phyloP scores from a whole-genome alignment of 2,888 invertebrate genomes.

The Synergus laeviventris region DNA sequence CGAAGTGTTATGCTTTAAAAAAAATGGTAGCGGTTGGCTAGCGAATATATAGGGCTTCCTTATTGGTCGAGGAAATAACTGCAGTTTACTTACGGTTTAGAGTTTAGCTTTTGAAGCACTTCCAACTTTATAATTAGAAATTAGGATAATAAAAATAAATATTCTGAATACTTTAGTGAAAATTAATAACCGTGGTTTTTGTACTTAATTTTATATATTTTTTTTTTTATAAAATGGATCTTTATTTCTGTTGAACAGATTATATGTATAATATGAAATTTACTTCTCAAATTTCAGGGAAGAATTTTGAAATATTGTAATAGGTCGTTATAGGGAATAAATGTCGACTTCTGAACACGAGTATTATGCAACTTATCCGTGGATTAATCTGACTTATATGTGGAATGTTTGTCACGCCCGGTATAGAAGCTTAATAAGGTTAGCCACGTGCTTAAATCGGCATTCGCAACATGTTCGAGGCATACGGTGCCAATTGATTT shows the following conservation, averaged over 20 bases:
- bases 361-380: conserved; percentile 15
- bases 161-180: neutral
- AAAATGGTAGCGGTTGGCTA: conserved; percentile 32
- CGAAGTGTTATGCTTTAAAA: conserved; percentile 19
- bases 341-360: neutral
- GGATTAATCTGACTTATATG: conserved; percentile 34
- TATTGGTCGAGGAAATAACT: conserved; percentile 39
- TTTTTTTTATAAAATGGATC: neutral
- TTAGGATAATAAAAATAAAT: neutral
- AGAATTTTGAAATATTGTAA: neutral
- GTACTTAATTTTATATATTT: neutral
- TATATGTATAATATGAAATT: neutral
- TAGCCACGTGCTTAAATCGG: conserved; percentile 36
- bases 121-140: neutral
- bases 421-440: conserved; percentile 30
- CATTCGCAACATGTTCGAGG: conserved; percentile 46
- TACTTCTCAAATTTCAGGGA: neutral
- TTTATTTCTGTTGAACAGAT: neutral
- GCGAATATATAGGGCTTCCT: conserved; percentile 38
- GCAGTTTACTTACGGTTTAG: conserved; percentile 40
- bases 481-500: conserved; percentile 51
- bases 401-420: conserved; percentile 39
- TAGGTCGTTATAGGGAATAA: neutral
- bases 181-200: neutral
- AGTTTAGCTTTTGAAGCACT: conserved; percentile 16